These are phyloP conservation scores for Peromyscus leucopus DNA, from an alignment of 2,113 vertebrate genomes.

Conservation along the genomic window DNA sequence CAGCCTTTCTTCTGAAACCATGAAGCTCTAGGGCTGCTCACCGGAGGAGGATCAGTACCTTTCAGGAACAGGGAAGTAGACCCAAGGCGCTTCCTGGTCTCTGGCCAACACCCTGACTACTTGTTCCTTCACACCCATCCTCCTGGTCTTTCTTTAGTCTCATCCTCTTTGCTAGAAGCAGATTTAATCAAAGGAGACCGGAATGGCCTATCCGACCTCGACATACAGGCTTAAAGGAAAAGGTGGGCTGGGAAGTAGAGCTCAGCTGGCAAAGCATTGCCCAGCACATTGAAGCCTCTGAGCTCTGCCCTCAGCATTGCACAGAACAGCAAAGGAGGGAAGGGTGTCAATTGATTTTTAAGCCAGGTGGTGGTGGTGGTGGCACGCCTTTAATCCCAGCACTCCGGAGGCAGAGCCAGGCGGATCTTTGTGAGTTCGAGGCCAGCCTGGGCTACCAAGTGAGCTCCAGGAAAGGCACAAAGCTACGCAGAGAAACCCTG, in stretches of 20 bases:
- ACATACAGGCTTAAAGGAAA: slow-evolving; percentile 10
- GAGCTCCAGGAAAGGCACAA: no score
- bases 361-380: no score
- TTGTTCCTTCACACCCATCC: neutral
- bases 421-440: no score
- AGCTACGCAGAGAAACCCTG: no score
- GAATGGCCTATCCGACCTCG: slow-evolving; percentile 17
- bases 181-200: slow-evolving; percentile 42
- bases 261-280: neutral
- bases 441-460: no score
- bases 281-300: neutral
- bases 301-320: neutral
- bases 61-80: neutral
- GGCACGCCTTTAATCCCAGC: no score
- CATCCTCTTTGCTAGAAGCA: slow-evolving; percentile 19
- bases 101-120: neutral
- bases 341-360: neutral
- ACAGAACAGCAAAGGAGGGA: neutral
- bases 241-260: no score
- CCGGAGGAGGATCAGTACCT: neutral
- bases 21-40: neutral
- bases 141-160: neutral
- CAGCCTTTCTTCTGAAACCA: slow-evolving; percentile 3
- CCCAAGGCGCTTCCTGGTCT: neutral
- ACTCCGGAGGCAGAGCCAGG: no score